phyloP scores from a whole-genome alignment of 2,888 invertebrate species.

The Parapristionchus giblindavisi region DNA sequence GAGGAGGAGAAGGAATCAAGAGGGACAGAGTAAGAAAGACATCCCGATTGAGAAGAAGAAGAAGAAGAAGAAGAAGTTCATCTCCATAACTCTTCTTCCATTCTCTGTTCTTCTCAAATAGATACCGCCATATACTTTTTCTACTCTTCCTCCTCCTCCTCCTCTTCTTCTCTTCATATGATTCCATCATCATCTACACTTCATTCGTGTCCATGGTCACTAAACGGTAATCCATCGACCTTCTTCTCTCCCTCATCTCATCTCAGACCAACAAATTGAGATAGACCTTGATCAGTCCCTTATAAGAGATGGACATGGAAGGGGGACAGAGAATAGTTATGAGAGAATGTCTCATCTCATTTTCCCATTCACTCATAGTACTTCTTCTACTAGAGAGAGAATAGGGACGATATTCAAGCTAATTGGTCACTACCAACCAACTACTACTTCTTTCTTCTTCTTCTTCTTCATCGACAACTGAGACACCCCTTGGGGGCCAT shows the following conservation, averaged over 20 bases:
- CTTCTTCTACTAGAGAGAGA: too few relatives aligned
- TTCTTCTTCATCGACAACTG: conserved; percentile 13
- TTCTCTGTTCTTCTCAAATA: conserved; percentile 14
- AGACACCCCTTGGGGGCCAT: conserved; percentile 21
- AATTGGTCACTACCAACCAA: conserved; percentile 9
- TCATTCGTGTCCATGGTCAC: background rate
- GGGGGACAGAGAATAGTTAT: background rate
- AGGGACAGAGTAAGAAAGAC: background rate
- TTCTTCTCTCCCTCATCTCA: background rate
- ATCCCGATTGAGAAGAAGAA: background rate
- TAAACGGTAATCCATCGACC: background rate
- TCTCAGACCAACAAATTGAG: too few relatives aligned
- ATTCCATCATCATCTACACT: conserved; percentile 20
- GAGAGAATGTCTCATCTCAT: too few relatives aligned
- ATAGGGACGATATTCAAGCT: background rate
- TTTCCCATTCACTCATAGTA: too few relatives aligned
- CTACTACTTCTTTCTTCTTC: conserved; percentile 3
- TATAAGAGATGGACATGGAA: background rate
- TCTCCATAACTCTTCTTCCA: conserved; percentile 19
- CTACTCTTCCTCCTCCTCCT: background rate
- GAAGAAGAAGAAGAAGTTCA: background rate
- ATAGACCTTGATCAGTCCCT: background rate
- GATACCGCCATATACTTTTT: conserved; percentile 20
- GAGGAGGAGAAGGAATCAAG: conserved; percentile 9
- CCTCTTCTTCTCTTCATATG: conserved; percentile 9